Percentiles rank a stretch among this genome's conserved stretches.
Conservation (phyloP, 2,113 vertebrate species). For the Atrichornis clamosus region DNA sequence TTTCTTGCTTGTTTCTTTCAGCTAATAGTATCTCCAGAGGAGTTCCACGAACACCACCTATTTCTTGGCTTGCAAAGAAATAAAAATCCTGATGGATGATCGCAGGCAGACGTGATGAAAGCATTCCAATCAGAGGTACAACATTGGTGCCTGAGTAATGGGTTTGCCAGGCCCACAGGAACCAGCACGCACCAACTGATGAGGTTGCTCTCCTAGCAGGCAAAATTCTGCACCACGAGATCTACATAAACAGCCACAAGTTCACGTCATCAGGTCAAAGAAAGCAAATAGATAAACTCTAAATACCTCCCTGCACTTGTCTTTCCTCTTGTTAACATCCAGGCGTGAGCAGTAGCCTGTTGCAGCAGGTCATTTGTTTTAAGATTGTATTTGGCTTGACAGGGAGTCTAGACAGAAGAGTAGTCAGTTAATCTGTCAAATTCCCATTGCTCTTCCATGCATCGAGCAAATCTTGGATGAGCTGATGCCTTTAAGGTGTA, state of each 20-base stretch:
- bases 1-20: neutral
- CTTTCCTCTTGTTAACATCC: conserved; percentile 4
- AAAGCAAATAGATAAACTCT: neutral
- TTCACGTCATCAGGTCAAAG: neutral
- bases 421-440: conserved; percentile 3
- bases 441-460: neutral
- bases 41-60: neutral
- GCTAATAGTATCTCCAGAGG: neutral
- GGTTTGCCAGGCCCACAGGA: neutral
- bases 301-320: neutral
- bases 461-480: neutral
- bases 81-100: conserved; percentile 22
- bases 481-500: neutral
- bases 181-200: neutral
- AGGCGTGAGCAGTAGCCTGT: neutral
- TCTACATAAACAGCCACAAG: neutral
- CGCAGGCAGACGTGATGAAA: neutral
- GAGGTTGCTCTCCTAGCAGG: neutral
- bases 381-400: conserved; percentile 1
- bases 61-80: conserved; percentile 17
- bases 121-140: neutral
- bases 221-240: neutral
- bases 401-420: conserved; percentile 10
- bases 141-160: conserved; percentile 2
- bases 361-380: conserved; percentile 22